phyloP scores from a whole-genome alignment of 1,140 invertebrate species.

The Antheraea pernyi region DNA sequence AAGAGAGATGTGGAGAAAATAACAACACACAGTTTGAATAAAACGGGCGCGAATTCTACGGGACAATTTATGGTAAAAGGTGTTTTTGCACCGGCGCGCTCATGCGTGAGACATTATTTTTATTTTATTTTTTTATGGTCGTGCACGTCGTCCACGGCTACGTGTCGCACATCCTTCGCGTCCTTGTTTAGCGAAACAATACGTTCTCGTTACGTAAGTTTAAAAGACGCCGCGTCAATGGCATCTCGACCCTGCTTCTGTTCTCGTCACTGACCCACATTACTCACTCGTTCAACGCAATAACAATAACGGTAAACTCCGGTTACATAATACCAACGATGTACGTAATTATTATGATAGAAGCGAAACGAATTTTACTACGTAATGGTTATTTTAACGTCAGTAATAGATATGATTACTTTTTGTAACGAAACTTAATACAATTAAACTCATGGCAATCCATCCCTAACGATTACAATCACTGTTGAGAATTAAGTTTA shows the following conservation, averaged over 20 bases:
- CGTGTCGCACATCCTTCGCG: conserved; percentile 31
- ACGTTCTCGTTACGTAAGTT: conserved; percentile 55
- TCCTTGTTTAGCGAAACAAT: conserved; percentile 54
- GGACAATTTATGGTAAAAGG: conserved; percentile 4
- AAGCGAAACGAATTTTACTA: conserved; percentile 5
- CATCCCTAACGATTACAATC: too few species aligned
- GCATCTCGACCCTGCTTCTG: conserved; percentile 68
- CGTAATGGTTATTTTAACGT: background rate
- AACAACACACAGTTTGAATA: background rate
- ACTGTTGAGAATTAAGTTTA: too few species aligned
- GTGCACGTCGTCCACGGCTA: background rate
- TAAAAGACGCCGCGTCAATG: conserved; percentile 66
- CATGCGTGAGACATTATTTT: conserved; percentile 1
- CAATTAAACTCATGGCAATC: too few species aligned
- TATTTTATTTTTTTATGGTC: conserved; percentile 13
- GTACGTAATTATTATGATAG: conserved; percentile 23
- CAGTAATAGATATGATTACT: background rate
- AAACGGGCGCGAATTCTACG: background rate
- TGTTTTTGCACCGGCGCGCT: conserved; percentile 10
- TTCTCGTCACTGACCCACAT: conserved; percentile 73
- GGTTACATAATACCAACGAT: conserved; percentile 47
- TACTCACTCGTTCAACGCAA: conserved; percentile 53
- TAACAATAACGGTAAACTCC: conserved; percentile 60
- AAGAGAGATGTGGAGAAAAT: background rate
- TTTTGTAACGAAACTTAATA: too few species aligned